Conservation (phyloP, 2,797 vertebrate genomes). For the Sebastes reedi region DNA sequence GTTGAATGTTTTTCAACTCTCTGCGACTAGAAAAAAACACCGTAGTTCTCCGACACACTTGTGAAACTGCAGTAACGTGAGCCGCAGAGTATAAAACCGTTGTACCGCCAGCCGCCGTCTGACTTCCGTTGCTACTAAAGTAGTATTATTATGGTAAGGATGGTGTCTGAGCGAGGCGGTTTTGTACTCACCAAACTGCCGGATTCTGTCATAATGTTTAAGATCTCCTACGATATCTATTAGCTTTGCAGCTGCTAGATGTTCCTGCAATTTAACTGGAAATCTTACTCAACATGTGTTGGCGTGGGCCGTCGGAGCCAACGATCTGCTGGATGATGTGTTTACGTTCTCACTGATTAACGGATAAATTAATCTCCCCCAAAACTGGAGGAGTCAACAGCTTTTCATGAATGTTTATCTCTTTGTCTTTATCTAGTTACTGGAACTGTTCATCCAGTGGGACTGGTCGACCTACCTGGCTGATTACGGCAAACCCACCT, state of each 20-base stretch:
- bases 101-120: too few relatives aligned
- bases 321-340: neutral
- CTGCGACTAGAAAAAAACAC: too few relatives aligned
- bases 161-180: too few relatives aligned
- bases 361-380: neutral
- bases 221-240: accelerated
- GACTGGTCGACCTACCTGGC: conserved; percentile 97
- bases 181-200: too few relatives aligned
- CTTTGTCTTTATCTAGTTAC: conserved; percentile 76
- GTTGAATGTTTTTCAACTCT: too few relatives aligned
- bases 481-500: conserved; percentile 92
- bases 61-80: too few relatives aligned
- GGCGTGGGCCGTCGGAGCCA: neutral
- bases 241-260: neutral
- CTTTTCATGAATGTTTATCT: neutral
- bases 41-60: too few relatives aligned
- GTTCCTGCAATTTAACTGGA: neutral
- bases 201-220: neutral
- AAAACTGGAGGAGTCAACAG: neutral
- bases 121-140: too few relatives aligned
- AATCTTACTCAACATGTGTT: neutral
- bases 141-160: too few relatives aligned
- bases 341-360: neutral
- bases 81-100: too few relatives aligned
- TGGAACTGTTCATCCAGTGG: conserved; percentile 96